Evolutionary conservation across 2,888 invertebrate genomes (phyloP), one percentile per base, ranked within the genome.

Genomic region (Cantharis lateralis): DNA sequence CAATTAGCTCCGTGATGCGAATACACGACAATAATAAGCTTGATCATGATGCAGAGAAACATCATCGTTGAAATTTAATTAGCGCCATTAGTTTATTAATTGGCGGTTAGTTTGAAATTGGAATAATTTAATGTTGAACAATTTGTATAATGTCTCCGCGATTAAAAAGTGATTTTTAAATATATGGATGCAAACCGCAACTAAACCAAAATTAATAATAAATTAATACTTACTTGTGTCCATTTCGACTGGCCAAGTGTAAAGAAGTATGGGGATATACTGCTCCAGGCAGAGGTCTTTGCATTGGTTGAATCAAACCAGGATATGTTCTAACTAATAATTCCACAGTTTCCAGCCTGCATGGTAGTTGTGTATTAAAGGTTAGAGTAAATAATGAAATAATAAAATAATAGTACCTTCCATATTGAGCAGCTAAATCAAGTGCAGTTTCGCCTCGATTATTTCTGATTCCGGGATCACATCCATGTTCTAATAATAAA

Each of bases 351-450:
- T 96, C 95, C 87, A 96, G 89, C 88, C 95, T 94, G 87, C 16
- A 84, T 84, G 71, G 32, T 11, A 69, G 1, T 9, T 5, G n/a
- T 48, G 16, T 48, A 13, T 26, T 26, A 32, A 15, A 24, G n/a
- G 18, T 32, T 32, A 32, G 32, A 61, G 16, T 16, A n/a, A 16
- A 61, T 18, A 10, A 62, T 62, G 10, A 70, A 70, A 62, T 13
- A 15, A 13, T 26, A 5, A 68, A 15, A 16, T 61, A 61, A 66
- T 18, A 68, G 89, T 87, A 94, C 94, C 93, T 92, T 85, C 96
- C 96, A 88, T 95, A 96, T 89, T 98, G 96, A 72, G 97, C 96
- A 10, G 98, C 98, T 78, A 99, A 91, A 88, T 99, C 98, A 84
- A 99, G 90, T 0, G 98, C 95, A 48, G 97, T 96, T 88, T 98